phyloP scores from a whole-genome alignment of 2,888 invertebrate genomes.

The Lycophotia porphyrea region DNA sequence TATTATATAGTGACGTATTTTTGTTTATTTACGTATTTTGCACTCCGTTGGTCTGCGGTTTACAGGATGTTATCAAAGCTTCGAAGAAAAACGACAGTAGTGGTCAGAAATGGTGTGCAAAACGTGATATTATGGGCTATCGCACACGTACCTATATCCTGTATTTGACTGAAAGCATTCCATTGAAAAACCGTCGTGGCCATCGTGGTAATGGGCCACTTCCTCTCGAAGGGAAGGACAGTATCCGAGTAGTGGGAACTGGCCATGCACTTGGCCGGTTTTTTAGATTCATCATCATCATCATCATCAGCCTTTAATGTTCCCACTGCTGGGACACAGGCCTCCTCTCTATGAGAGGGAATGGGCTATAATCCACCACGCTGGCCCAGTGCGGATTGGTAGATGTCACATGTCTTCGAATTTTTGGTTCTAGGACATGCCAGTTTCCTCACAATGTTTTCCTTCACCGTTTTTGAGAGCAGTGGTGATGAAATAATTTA shows the following conservation, averaged over 20 bases:
- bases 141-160: not conserved
- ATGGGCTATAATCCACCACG: too few relatives aligned
- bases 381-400: too few relatives aligned
- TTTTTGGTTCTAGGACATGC: too few relatives aligned
- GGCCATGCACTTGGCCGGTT: too few relatives aligned
- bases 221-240: not conserved
- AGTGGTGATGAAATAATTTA: too few relatives aligned
- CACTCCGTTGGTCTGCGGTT: conserved; percentile 14
- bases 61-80: not conserved
- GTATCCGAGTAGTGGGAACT: not conserved
- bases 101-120: conserved; percentile 30
- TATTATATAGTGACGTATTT: not conserved
- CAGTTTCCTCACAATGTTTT: too few relatives aligned
- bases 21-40: conserved; percentile 21
- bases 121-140: conserved; percentile 21
- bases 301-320: too few relatives aligned
- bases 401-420: too few relatives aligned
- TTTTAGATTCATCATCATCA: too few relatives aligned
- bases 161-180: not conserved
- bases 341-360: too few relatives aligned
- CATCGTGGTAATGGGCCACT: not conserved
- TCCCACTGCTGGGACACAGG: too few relatives aligned
- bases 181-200: not conserved
- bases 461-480: too few relatives aligned
- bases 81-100: not conserved